These are phyloP conservation scores for Choristoneura fumiferana DNA, from an alignment of 1,140 invertebrate genomes.

Conservation along the genomic window DNA sequence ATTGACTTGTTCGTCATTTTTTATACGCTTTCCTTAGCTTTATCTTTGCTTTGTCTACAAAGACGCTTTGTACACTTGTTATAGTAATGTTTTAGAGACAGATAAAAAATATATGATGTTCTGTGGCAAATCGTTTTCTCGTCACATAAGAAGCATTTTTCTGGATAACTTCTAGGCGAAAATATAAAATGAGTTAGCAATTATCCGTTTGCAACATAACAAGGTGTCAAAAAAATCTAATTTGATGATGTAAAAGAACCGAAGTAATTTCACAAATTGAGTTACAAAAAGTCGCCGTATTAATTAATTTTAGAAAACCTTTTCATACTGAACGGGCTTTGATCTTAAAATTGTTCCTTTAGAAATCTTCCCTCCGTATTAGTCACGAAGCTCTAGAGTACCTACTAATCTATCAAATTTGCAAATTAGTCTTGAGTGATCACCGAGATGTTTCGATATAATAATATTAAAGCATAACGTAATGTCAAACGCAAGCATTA, in stretches of 20 bases:
- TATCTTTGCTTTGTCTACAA: slow-evolving; percentile 2
- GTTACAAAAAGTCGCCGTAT: slow-evolving; percentile 15
- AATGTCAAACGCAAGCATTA: background rate
- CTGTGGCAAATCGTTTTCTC: too few species aligned
- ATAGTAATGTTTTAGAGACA: too few species aligned
- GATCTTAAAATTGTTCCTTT: slow-evolving; percentile 22
- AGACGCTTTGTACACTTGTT: too few species aligned
- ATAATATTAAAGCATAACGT: background rate
- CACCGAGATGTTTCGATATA: background rate
- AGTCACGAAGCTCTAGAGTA: background rate
- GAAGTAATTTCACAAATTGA: slow-evolving; percentile 7
- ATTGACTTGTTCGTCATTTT: slow-evolving; percentile 62
- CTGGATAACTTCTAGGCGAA: too few species aligned
- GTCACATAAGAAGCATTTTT: too few species aligned
- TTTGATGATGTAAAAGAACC: background rate
- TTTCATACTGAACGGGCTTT: slow-evolving; percentile 28
- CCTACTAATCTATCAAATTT: slow-evolving; percentile 11
- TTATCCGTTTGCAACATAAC: too few species aligned
- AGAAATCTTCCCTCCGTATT: slow-evolving; percentile 1
- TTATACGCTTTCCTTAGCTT: slow-evolving; percentile 7
- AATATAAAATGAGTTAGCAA: too few species aligned
- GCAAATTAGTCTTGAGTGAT: slow-evolving; percentile 4
- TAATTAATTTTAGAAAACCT: slow-evolving; percentile 38
- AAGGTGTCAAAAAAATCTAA: background rate
- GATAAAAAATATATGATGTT: too few species aligned